A percentile compares a stretch with the other conserved stretches of the same genome.
These are phyloP conservation scores for Loriculus beryllinus DNA, from an alignment of 2,797 vertebrate species.

Conservation along the genomic window DNA sequence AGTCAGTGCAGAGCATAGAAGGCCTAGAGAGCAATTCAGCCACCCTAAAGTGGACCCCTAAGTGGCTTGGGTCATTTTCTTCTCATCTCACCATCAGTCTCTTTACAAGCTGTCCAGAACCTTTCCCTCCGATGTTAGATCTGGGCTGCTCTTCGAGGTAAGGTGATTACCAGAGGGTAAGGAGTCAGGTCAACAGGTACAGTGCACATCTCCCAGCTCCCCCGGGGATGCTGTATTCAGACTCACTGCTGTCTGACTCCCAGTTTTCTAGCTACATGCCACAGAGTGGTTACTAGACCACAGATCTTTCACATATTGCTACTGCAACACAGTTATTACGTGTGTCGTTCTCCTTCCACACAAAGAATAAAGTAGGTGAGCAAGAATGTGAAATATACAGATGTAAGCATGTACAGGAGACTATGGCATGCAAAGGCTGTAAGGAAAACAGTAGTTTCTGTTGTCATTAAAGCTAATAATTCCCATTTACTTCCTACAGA, in stretches of 20 bases:
- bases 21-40: background rate
- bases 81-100: background rate
- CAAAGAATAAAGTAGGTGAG: background rate
- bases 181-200: background rate
- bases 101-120: background rate
- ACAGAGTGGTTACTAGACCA: background rate
- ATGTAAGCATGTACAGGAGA: background rate
- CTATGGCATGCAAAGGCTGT: background rate
- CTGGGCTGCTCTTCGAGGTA: background rate
- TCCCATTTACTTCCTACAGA: background rate
- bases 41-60: background rate
- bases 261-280: background rate
- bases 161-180: background rate
- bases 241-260: background rate
- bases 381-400: background rate
- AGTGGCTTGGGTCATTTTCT: background rate
- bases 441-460: background rate
- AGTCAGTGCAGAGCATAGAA: background rate
- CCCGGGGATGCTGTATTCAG: background rate
- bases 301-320: background rate
- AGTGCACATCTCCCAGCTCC: background rate
- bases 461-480: background rate
- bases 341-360: background rate
- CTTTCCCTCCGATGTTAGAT: background rate
- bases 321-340: background rate